Evolutionary conservation across 2,113 vertebrate species (phyloP).

Genomic region (Herpailurus yagouaroundi): DNA sequence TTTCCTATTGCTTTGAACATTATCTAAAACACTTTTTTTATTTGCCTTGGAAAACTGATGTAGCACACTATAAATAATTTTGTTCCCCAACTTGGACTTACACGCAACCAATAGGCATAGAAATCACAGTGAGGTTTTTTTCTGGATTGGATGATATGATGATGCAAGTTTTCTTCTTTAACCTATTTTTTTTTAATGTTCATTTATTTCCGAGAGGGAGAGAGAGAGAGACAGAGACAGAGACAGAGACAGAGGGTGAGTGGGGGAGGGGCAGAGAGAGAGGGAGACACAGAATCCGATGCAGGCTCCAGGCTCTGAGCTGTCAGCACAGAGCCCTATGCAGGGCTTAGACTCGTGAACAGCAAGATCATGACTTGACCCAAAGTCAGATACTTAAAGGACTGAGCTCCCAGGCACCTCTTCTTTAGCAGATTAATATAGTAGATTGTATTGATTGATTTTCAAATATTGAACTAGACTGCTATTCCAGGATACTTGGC

Average conservation of each 20-base stretch:
- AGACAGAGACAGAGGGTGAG: no score
- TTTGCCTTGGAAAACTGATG: slow-evolving; percentile 1
- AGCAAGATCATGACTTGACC: no score
- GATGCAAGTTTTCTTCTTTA: background rate
- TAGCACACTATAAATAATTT: background rate
- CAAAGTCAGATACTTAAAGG: no score
- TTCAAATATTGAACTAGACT: background rate
- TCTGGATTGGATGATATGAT: background rate
- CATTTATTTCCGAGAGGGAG: no score
- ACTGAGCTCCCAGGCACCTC: no score
- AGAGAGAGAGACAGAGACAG: no score
- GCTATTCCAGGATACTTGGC: background rate
- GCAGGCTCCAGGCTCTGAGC: no score
- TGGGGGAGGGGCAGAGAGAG: no score
- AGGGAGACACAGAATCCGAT: no score
- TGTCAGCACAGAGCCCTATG: no score
- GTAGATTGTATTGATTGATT: background rate
- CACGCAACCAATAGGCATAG: background rate
- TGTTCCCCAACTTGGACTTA: background rate
- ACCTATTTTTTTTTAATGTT: background rate
- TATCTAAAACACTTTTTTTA: background rate
- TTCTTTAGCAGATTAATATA: background rate
- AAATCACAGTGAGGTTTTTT: background rate
- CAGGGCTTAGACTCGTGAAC: no score
- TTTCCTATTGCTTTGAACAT: background rate